phyloP scores from a whole-genome alignment of 2,797 vertebrate genomes.

The Hyperoplus immaculatus region DNA sequence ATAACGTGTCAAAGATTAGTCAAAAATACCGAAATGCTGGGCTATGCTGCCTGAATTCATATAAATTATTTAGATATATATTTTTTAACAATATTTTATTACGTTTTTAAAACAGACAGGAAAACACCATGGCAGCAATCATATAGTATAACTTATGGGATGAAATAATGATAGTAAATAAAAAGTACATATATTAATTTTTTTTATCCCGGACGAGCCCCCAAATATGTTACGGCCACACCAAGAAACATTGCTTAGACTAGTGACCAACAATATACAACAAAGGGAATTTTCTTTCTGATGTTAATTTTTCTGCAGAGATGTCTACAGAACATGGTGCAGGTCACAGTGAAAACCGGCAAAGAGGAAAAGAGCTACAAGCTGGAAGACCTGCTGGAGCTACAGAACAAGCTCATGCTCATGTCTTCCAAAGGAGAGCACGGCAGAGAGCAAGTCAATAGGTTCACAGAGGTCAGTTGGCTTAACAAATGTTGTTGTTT shows the following conservation, averaged over 20 bases:
- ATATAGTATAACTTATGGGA: too few species aligned
- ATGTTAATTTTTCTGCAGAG: constrained; percentile 56
- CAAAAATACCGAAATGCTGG: neutral
- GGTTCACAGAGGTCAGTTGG: constrained; percentile 83
- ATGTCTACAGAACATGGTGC: constrained; percentile 68
- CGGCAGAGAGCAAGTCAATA: constrained; percentile 83
- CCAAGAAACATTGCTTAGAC: too few species aligned
- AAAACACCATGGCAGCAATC: too few species aligned
- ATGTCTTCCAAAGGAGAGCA: constrained; percentile 85
- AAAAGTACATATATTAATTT: too few species aligned
- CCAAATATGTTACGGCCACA: too few species aligned
- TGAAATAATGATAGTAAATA: too few species aligned
- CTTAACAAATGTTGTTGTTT: neutral
- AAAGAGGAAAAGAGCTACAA: constrained; percentile 65
- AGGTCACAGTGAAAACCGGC: constrained; percentile 52
- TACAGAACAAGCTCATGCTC: constrained; percentile 89
- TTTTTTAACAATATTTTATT: too few species aligned
- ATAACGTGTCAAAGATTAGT: neutral
- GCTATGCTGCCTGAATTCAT: too few species aligned
- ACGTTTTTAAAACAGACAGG: too few species aligned
- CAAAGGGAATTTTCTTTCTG: neutral
- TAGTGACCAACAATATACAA: too few species aligned
- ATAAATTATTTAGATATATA: neutral
- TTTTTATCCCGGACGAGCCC: too few species aligned
- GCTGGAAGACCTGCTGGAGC: constrained; percentile 82